phyloP scores from a whole-genome alignment of 2,797 vertebrate species.

The Pangasius macronema region DNA sequence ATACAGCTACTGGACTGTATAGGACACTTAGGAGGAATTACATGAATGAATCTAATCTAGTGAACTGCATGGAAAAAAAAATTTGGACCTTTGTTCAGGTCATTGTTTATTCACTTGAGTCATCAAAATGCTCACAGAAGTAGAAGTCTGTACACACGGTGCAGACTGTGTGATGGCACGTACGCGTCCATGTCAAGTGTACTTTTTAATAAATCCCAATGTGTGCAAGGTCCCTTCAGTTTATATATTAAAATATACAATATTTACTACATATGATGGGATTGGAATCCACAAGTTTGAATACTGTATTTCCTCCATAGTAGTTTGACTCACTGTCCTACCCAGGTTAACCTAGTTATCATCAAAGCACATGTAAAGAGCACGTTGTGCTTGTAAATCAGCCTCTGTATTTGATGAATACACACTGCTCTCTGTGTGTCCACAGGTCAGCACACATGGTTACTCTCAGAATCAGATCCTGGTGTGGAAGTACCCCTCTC shows the following conservation, averaged over 20 bases:
- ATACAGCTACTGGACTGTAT: not conserved
- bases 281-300: not conserved
- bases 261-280: too few relatives aligned
- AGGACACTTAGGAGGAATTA: not conserved
- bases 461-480: conserved; percentile 99
- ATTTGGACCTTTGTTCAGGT: not conserved
- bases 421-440: not conserved
- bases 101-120: not conserved
- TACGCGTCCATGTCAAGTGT: not conserved
- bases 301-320: not conserved
- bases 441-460: conserved; percentile 95
- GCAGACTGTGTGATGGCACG: not conserved
- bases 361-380: not conserved
- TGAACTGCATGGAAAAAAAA: not conserved
- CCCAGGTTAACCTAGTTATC: not conserved
- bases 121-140: not conserved
- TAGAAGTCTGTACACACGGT: not conserved
- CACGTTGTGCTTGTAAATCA: not conserved
- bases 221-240: not conserved
- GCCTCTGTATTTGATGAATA: not conserved
- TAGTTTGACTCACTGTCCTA: not conserved
- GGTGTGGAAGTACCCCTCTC: conserved; percentile 97
- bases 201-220: not conserved
- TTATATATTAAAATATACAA: not conserved
- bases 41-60: not conserved